Percentiles rank a stretch among this genome's conserved stretches.
Conservation (phyloP, 2,797 vertebrate species). For the Urocyon cinereoargenteus region DNA sequence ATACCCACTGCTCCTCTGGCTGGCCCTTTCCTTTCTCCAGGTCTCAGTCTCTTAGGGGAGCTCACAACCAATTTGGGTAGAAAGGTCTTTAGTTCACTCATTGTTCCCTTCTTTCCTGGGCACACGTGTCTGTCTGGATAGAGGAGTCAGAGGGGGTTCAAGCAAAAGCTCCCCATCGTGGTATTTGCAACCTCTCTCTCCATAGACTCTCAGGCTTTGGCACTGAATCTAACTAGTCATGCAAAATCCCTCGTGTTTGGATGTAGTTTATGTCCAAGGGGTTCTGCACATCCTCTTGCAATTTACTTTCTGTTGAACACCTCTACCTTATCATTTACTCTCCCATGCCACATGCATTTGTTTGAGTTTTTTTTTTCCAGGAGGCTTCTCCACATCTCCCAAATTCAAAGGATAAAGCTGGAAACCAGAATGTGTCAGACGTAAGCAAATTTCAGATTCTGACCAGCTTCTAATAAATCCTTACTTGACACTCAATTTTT, state of each 20-base stretch:
- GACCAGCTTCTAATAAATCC: not conserved
- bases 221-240: not conserved
- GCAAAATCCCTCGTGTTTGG: not conserved
- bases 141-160: not conserved
- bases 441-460: conserved; percentile 26
- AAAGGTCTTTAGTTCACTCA: not conserved
- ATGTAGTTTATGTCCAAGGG: conserved; percentile 12
- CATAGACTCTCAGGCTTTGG: not conserved
- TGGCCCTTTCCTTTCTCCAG: not conserved
- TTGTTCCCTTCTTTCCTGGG: not conserved
- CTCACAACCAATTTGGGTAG: not conserved
- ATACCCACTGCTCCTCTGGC: not conserved
- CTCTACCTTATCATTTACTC: not conserved
- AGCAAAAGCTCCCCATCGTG: not conserved
- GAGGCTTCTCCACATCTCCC: not conserved
- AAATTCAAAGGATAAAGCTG: conserved; percentile 32
- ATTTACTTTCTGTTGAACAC: not conserved
- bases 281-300: not conserved
- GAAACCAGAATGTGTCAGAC: conserved; percentile 4
- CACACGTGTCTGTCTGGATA: not conserved
- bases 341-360: not conserved
- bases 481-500: not conserved
- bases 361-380: conserved; percentile 14
- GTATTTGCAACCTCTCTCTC: not conserved
- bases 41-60: not conserved